A percentile compares a stretch with the other conserved stretches of the same genome.
phyloP scores from a whole-genome alignment of 35 echinoderm and acorn worm genomes.

The Ophiothrix spiculata region DNA sequence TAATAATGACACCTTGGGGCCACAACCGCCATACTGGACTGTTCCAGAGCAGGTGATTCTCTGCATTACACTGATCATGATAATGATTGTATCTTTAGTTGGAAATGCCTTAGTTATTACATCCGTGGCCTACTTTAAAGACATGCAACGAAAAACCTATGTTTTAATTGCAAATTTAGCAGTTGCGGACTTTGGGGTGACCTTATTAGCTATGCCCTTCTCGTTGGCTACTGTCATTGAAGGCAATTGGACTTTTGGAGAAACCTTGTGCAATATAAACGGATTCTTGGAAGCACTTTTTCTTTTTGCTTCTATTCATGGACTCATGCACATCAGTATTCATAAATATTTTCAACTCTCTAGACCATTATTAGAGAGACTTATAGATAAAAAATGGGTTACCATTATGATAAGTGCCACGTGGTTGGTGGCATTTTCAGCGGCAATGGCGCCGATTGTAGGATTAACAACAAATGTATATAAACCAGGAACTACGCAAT shows the following conservation, averaged over 20 bases:
- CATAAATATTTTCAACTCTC: conserved; percentile 86
- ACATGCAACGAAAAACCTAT: conserved; percentile 90
- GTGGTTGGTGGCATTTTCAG: conserved; percentile 67
- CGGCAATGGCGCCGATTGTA: conserved; percentile 76
- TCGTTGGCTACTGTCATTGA: conserved; percentile 57
- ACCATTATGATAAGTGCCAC: conserved; percentile 60
- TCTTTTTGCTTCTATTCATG: conserved; percentile 84
- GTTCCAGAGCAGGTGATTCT: not conserved
- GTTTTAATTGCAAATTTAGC: conserved; percentile 85
- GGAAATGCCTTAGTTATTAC: conserved; percentile 76
- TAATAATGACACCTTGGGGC: not conserved
- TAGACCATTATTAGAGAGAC: conserved; percentile 53
- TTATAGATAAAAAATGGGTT: conserved; percentile 54
- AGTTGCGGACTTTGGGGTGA: conserved; percentile 79
- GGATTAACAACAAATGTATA: conserved; percentile 73
- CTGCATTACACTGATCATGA: not conserved
- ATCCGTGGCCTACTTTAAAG: conserved; percentile 44
- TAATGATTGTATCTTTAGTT: conserved; percentile 54
- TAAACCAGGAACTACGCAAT: conserved; percentile 87
- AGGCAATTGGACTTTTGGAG: conserved; percentile 66
- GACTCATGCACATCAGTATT: conserved; percentile 83
- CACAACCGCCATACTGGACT: conserved; percentile 29
- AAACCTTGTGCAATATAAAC: conserved; percentile 65
- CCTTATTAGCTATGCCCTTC: conserved; percentile 82
- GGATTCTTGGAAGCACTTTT: conserved; percentile 84